Percentiles rank a stretch among this genome's conserved stretches.
Conservation (phyloP, 2,113 vertebrate species). For the Gymnocephalus cernua region DNA sequence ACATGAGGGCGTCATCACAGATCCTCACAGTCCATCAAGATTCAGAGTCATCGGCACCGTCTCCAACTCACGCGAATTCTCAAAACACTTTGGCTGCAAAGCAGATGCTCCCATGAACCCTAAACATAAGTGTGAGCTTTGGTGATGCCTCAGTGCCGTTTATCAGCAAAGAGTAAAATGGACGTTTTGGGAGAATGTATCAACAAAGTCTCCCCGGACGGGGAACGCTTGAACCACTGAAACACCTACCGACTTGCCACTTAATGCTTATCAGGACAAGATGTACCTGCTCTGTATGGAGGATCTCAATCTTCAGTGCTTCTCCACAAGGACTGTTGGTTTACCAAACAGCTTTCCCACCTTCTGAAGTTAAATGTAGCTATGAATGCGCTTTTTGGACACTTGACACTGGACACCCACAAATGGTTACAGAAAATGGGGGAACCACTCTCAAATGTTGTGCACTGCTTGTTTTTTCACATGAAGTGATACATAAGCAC, state of each 20-base stretch:
- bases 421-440: conserved; percentile 40
- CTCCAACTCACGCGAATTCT: conserved; percentile 94
- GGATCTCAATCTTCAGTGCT: conserved; percentile 13
- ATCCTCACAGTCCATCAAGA: conserved; percentile 95
- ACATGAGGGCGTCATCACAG: conserved; percentile 95
- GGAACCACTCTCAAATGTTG: conserved; percentile 45
- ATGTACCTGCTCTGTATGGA: conserved; percentile 50
- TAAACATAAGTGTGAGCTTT: conserved; percentile 93
- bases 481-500: conserved; percentile 25
- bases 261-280: conserved; percentile 44
- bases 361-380: conserved; percentile 49
- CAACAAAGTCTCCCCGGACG: conserved; percentile 30
- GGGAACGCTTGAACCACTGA: conserved; percentile 58
- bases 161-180: neutral
- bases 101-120: conserved; percentile 93
- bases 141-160: conserved; percentile 83
- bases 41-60: conserved; percentile 94
- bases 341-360: conserved; percentile 20
- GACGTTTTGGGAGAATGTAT: conserved; percentile 1
- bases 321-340: conserved; percentile 28
- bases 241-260: conserved; percentile 43
- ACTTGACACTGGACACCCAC: conserved; percentile 82
- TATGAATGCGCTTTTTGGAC: conserved; percentile 61
- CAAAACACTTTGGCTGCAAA: conserved; percentile 91
- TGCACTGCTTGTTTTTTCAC: conserved; percentile 46